These are phyloP conservation scores for Sapajus apella DNA, from an alignment of 2,113 vertebrate genomes.

Conservation along the genomic window DNA sequence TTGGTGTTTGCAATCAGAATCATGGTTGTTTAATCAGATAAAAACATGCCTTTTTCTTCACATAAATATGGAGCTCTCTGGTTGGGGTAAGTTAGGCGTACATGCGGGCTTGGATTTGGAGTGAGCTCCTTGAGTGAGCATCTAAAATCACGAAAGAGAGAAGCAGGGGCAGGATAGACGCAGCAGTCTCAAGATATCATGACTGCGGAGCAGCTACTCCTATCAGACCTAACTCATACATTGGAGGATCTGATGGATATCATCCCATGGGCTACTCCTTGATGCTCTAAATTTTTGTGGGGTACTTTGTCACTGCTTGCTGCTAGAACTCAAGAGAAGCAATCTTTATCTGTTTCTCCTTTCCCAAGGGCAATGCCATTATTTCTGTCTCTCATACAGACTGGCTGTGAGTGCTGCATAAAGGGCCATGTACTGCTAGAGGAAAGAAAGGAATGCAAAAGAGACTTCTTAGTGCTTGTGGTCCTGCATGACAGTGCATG, in stretches of 20 bases:
- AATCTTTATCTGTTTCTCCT: neutral
- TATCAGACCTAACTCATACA: fast-evolving
- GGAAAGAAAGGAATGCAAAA: neutral
- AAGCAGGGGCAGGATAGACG: neutral
- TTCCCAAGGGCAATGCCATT: neutral
- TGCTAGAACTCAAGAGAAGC: neutral
- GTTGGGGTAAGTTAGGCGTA: neutral
- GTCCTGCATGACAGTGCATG: fast-evolving
- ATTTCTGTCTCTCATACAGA: neutral
- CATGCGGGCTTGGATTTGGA: neutral
- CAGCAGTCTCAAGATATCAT: fast-evolving
- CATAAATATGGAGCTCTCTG: neutral
- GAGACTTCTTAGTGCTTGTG: neutral
- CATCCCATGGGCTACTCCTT: fast-evolving
- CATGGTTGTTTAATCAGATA: neutral
- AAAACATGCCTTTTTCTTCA: neutral
- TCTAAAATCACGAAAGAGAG: fast-evolving
- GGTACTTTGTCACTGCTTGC: neutral
- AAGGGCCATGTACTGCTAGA: fast-evolving
- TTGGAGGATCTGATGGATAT: fast-evolving
- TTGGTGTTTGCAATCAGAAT: neutral
- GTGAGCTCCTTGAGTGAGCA: neutral
- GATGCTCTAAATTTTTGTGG: fast-evolving
- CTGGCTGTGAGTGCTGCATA: neutral
- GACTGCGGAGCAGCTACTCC: fast-evolving